These are phyloP conservation scores for Xestoiulus laeticollis DNA, from an alignment of 2,888 invertebrate genomes.

Conservation along the genomic window DNA sequence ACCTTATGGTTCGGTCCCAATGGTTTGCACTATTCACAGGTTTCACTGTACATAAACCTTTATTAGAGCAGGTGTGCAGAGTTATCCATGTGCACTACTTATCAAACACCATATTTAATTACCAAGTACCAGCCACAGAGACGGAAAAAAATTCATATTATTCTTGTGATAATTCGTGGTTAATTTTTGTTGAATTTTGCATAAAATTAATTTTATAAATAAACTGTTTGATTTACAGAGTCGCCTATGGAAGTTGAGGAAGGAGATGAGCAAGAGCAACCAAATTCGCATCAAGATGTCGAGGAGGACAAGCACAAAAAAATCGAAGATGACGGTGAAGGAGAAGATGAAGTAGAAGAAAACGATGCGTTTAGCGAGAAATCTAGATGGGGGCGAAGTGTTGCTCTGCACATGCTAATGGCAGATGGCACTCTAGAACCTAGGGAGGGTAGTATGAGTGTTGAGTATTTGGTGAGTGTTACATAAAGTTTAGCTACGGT, in stretches of 20 bases:
- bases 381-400: conserved; percentile 64
- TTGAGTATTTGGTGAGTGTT: conserved; percentile 82
- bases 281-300: neutral
- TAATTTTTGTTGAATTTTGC: too few relatives aligned
- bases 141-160: too few relatives aligned
- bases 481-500: neutral
- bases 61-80: too few relatives aligned
- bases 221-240: neutral
- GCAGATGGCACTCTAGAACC: conserved; percentile 85
- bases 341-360: conserved; percentile 52
- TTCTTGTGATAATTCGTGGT: neutral
- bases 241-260: conserved; percentile 1
- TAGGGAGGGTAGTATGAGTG: conserved; percentile 84
- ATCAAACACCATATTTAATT: too few relatives aligned
- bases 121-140: too few relatives aligned
- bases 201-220: neutral
- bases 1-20: too few relatives aligned
- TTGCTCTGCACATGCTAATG: conserved; percentile 86
- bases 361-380: conserved; percentile 45
- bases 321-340: conserved; percentile 57
- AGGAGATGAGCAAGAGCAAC: neutral
- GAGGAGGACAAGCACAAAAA: neutral
- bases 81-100: too few relatives aligned
- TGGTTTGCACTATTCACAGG: too few relatives aligned
- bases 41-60: too few relatives aligned